phyloP scores from a whole-genome alignment of 1,140 invertebrate genomes.

The Heliconius hermathena region DNA sequence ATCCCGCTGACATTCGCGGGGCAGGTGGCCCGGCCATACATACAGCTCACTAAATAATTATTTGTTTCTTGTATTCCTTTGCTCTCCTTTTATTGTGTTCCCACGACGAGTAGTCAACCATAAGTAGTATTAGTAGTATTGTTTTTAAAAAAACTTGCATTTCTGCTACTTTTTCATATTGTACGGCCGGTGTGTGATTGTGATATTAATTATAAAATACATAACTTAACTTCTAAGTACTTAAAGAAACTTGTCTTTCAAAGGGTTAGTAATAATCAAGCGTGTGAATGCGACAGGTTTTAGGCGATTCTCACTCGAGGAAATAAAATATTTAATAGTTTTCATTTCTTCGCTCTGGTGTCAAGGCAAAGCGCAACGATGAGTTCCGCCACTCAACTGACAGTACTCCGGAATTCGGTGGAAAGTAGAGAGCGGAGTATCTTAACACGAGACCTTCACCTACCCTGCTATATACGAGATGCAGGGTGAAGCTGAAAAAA shows the following conservation, averaged over 20 bases:
- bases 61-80: constrained; percentile 41
- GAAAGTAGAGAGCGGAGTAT: no score
- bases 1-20: constrained; percentile 57
- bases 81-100: constrained; percentile 41
- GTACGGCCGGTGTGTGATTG: background rate
- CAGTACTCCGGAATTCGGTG: no score
- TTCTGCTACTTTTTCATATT: background rate
- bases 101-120: constrained; percentile 28
- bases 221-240: background rate
- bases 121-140: constrained; percentile 28
- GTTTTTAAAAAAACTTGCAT: constrained; percentile 6
- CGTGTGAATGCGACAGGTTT: no score
- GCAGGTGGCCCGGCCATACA: constrained; percentile 31
- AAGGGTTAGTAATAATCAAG: background rate
- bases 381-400: no score
- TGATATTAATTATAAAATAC: constrained; percentile 3
- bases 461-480: no score
- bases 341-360: no score
- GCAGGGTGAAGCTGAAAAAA: no score
- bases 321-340: no score
- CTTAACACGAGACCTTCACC: no score
- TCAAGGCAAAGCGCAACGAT: no score
- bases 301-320: no score
- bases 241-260: background rate
- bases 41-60: constrained; percentile 52